These are phyloP conservation scores for Dendroctonus ponderosae DNA, from an alignment of 1,140 invertebrate genomes.

Conservation along the genomic window DNA sequence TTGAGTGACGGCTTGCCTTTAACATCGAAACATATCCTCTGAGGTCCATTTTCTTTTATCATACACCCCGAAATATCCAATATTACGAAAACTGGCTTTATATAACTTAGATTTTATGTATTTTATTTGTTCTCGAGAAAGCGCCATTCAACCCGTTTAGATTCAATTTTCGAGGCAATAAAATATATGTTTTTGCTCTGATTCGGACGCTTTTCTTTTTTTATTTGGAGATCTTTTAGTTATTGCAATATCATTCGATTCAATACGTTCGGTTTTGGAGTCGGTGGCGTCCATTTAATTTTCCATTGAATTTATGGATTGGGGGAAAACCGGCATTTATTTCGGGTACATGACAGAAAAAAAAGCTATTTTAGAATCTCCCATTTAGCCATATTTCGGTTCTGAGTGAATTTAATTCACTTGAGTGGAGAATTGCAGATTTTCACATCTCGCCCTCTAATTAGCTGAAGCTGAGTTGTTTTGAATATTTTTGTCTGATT, in stretches of 20 bases:
- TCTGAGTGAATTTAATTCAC: too few species aligned
- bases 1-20: constrained; percentile 35
- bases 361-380: too few species aligned
- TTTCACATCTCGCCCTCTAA: too few species aligned
- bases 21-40: constrained; percentile 31
- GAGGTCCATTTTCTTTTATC: constrained; percentile 20
- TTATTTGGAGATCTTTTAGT: not conserved
- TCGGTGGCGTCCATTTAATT: too few species aligned
- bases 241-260: not conserved
- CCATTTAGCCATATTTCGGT: too few species aligned
- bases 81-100: constrained; percentile 20
- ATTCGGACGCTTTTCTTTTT: not conserved
- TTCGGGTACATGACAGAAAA: too few species aligned
- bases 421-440: too few species aligned
- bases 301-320: too few species aligned
- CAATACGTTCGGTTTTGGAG: not conserved
- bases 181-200: constrained; percentile 12
- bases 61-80: constrained; percentile 21
- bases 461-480: too few species aligned
- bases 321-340: too few species aligned
- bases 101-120: constrained; percentile 13
- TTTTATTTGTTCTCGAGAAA: constrained; percentile 13
- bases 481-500: too few species aligned
- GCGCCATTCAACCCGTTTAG: constrained; percentile 3
- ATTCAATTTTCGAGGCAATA: constrained; percentile 14